These are phyloP conservation scores for Diplolepis rosae DNA, from an alignment of 2,888 invertebrate genomes.

Conservation along the genomic window DNA sequence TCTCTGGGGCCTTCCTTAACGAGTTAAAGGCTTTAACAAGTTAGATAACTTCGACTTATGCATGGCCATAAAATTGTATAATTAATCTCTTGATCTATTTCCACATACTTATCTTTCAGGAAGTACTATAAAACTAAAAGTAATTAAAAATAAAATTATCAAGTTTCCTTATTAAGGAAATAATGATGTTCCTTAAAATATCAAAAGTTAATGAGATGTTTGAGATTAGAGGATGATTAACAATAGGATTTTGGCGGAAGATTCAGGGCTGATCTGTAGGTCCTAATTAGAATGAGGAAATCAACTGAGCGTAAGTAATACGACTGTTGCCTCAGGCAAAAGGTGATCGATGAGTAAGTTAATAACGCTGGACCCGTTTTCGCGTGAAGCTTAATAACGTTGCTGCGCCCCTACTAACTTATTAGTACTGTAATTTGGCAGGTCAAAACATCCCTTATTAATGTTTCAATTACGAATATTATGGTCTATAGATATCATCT, in stretches of 20 bases:
- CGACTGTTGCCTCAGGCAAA: slow-evolving; percentile 16
- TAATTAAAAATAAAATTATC: not conserved
- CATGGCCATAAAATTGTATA: slow-evolving; percentile 8
- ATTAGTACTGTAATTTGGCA: not conserved
- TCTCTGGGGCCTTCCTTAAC: not conserved
- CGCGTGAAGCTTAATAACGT: slow-evolving; percentile 18
- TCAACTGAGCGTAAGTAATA: slow-evolving; percentile 27
- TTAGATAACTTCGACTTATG: slow-evolving; percentile 17
- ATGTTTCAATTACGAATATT: not conserved
- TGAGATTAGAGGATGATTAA: not conserved
- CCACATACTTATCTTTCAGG: not conserved
- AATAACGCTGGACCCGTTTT: slow-evolving; percentile 27
- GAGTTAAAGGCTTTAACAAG: not conserved
- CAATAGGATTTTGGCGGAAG: not conserved
- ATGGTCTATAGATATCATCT: too few species aligned
- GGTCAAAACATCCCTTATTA: not conserved
- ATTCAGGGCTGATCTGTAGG: not conserved
- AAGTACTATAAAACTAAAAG: not conserved
- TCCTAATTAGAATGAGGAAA: slow-evolving; percentile 26
- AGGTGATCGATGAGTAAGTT: slow-evolving; percentile 19
- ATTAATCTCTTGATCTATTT: not conserved
- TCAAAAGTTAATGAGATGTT: not conserved
- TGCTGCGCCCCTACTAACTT: not conserved
- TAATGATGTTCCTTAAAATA: not conserved
- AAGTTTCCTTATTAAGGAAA: not conserved